Evolutionary conservation across 2,888 invertebrate species (phyloP), one percentile per base, ranked within the genome.

Genomic region (Drosophila ezoana): DNA sequence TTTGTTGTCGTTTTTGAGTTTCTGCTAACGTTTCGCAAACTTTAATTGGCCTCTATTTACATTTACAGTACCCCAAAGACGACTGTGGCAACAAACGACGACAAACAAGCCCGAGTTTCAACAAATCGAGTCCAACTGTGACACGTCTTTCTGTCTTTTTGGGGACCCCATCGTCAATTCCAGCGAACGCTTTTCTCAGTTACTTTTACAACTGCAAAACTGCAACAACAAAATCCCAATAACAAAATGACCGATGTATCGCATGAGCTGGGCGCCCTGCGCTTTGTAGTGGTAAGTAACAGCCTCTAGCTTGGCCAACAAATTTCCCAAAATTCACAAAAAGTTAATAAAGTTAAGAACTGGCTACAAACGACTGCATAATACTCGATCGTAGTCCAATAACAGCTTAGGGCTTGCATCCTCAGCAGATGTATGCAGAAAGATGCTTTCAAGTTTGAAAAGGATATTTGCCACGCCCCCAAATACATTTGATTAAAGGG

Each of bases 201-300:
- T 49, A 75, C 23, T 44, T 33, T 49, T 43, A 71, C 70, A 77
- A 57, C 71, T 69, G 67, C 73, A 71, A 52, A 77, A 56, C 71
- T 67, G 63, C 72, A 68, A 68, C 45, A 47, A 53, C 14, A 65
- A 59, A 80, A 49, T 54, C 60, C 67, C 54, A 71, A 52, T 53
- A 77, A 51, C 48, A 86, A 74, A 75, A 92, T 92, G 92, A 85
- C 91, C 68, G 92, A 92, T 81, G 92, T 92, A 72, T 91, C 92
- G 64, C 92, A 92, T 81, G 92, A 92, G 80, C 81, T 92, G 68
- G 91, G 90, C 56, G 86, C 92, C 44, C 76, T 92, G 63, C 90
- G 92, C 57, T 92, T 89, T 80, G 90, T 92, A 68, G 91, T 92
- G 91, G 92, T 92, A 85, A 91, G 92, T 91, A 60, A 43, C 13